These are phyloP conservation scores for Clarias gariepinus DNA, from an alignment of 2,113 vertebrate genomes.

Conservation along the genomic window DNA sequence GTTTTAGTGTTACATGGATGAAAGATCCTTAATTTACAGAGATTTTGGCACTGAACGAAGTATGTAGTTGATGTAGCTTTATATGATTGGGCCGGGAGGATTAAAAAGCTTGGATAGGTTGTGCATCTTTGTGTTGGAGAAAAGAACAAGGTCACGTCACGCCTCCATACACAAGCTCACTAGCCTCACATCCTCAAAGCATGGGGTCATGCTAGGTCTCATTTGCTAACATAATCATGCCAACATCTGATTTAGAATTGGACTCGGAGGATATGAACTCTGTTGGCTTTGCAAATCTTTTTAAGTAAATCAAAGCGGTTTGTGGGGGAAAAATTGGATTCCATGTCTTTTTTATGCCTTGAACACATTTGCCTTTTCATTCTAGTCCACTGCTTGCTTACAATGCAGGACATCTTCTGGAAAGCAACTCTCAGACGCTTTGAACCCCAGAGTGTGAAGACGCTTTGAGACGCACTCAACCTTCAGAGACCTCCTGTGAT, in stretches of 20 bases:
- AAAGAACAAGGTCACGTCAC: not conserved
- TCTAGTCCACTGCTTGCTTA: constrained; percentile 14
- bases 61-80: not conserved
- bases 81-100: not conserved
- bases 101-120: not conserved
- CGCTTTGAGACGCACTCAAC: constrained; percentile 53
- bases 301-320: constrained; percentile 41
- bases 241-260: constrained; percentile 60
- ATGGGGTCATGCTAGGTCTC: constrained; percentile 43
- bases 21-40: not conserved
- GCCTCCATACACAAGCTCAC: constrained; percentile 33
- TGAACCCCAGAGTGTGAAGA: constrained; percentile 62
- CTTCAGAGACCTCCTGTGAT: constrained; percentile 53
- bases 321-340: constrained; percentile 57
- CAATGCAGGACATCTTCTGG: constrained; percentile 3
- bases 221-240: constrained; percentile 52
- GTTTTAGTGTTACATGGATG: not conserved
- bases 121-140: not conserved
- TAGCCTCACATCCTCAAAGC: constrained; percentile 58
- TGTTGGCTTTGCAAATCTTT: constrained; percentile 58
- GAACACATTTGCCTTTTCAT: not conserved
- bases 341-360: constrained; percentile 51
- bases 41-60: not conserved
- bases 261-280: constrained; percentile 61
- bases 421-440: constrained; percentile 42